Percentiles rank a stretch among this genome's conserved stretches.
phyloP scores from a whole-genome alignment of 1,140 invertebrate genomes.

The Anadara kagoshimensis region DNA sequence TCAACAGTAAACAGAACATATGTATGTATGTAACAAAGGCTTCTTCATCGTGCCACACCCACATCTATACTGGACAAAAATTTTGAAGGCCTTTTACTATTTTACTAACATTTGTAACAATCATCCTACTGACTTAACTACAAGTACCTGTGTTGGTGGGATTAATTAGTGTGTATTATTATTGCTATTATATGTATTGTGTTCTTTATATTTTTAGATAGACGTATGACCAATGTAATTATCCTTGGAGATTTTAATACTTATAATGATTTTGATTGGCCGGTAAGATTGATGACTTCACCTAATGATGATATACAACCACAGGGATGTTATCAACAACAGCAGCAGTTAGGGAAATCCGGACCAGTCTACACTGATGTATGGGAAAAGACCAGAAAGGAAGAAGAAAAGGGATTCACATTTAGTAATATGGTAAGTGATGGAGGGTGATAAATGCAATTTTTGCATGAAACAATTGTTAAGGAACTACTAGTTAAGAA shows the following conservation, averaged over 20 bases:
- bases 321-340: background rate
- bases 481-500: too few species aligned
- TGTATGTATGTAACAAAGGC: too few species aligned
- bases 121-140: too few species aligned
- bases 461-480: too few species aligned
- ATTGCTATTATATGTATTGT: too few species aligned
- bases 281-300: slow-evolving; percentile 49
- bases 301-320: background rate
- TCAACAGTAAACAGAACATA: too few species aligned
- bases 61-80: too few species aligned
- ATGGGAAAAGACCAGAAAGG: slow-evolving; percentile 27
- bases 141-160: background rate
- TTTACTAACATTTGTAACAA: too few species aligned
- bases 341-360: background rate
- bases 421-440: slow-evolving; percentile 64
- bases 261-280: slow-evolving; percentile 59
- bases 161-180: background rate
- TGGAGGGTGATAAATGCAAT: too few species aligned
- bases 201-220: slow-evolving; percentile 43
- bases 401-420: slow-evolving; percentile 48
- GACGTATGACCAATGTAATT: slow-evolving; percentile 49
- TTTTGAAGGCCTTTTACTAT: too few species aligned
- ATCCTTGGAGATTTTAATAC: slow-evolving; percentile 64
- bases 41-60: too few species aligned
- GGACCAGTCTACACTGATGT: slow-evolving; percentile 32